Base-by-base conservation (phyloP, 92 coral and sea anemone genomes). In the Parazoanthus swiftii region DNA sequence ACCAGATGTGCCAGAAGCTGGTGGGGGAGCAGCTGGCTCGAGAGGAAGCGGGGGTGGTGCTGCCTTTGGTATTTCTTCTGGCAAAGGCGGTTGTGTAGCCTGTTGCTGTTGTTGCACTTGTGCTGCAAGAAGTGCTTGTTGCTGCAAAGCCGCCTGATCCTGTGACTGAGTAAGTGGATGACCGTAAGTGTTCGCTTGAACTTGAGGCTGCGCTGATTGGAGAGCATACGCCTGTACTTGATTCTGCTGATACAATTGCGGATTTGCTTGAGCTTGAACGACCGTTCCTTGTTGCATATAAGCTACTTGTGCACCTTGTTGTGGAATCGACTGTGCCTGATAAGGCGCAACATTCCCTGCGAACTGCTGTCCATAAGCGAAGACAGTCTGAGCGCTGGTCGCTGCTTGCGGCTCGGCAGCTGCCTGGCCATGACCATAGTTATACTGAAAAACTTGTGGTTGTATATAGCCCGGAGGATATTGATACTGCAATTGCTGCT, bases 401-500 rank as follows among this genome's bases (percentile, higher is more conserved):
- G 68, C 56, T 18, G 85, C 88, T 81, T 86, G 89, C 26, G 59
- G 90, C 29, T 85, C 90, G 75, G 91, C 59, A 48, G 76, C 29
- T 63, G 75, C 56, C 75, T 92, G 94, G 13, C 86, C 90, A 80
- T 90, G 98, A 54, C 89, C 88, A 81, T 80, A 81, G 56, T 93
- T 92, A 66, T 90, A 88, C 67, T 91, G 95, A 43, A 74, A 81
- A 72, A 85, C 88, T 46, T 92, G 92, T 44, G 88, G 94, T 85
- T 92, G 95, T 29, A 89, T 42, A 68, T 66, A 90, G 33, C 92
- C 94, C 38, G 78, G 92, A 79, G 91, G 95, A 77, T 92, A 94
- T 78, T 91, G 95, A 84, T 92, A 95, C 66, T 93, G 93, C 80
- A 89, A 92, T 85, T 89, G 93, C 68, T 93, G 98, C 86, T 88